Evolutionary conservation across 2,113 vertebrate genomes (phyloP).

Genomic region (Penelope pileata): DNA sequence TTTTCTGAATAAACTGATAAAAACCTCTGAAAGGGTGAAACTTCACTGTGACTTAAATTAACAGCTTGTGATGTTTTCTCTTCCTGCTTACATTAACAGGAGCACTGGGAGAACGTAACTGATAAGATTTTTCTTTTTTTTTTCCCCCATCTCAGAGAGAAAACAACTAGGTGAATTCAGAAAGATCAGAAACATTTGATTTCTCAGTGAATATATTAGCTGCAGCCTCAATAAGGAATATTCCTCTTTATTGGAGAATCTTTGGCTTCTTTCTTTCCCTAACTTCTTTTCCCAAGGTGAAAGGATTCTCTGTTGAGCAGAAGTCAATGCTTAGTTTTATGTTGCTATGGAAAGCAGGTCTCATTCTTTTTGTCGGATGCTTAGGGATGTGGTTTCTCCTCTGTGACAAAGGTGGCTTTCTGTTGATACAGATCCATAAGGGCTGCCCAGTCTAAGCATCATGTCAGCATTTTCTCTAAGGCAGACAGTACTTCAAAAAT

Average conservation of each 20-base stretch:
- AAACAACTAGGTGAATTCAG: not conserved
- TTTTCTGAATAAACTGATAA: not conserved
- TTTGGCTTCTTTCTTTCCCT: not conserved
- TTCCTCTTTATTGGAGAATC: not conserved
- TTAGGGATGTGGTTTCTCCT: not conserved
- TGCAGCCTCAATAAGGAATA: not conserved
- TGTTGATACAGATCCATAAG: not conserved
- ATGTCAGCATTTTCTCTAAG: not conserved
- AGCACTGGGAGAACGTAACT: not conserved
- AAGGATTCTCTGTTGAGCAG: not conserved
- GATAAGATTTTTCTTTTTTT: not conserved
- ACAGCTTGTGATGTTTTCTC: not conserved
- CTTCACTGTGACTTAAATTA: not conserved
- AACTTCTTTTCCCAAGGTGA: not conserved
- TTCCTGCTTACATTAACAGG: not conserved
- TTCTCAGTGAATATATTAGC: not conserved
- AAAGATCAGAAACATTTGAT: not conserved
- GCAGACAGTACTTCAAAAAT: not conserved
- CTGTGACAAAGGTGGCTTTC: not conserved
- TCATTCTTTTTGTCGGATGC: not conserved
- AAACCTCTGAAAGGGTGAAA: not conserved
- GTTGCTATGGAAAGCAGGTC: not conserved
- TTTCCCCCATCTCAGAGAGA: not conserved
- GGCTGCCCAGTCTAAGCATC: not conserved
- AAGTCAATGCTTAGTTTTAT: constrained; percentile 15